Conservation (phyloP, 2,113 vertebrate species). For the Tetrax tetrax region DNA sequence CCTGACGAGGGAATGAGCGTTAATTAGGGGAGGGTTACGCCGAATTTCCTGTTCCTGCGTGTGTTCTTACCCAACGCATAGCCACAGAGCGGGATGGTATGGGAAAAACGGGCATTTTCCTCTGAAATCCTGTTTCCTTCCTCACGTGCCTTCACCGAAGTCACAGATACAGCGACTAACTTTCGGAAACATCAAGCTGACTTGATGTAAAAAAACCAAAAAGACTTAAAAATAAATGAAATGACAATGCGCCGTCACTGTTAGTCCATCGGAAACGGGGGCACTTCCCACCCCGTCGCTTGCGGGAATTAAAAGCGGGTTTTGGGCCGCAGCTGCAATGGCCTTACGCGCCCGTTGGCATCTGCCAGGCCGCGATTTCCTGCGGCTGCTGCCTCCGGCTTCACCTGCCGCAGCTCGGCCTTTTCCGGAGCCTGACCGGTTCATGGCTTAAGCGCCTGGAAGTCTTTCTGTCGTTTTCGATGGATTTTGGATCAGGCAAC, state of each 20-base stretch:
- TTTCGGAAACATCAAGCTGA: not conserved
- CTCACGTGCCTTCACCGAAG: not conserved
- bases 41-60: not conserved
- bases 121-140: not conserved
- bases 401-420: not conserved
- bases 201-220: not conserved
- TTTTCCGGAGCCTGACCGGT: fast-evolving
- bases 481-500: not conserved
- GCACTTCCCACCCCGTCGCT: not conserved
- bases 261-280: not conserved
- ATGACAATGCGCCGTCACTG: not conserved
- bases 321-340: fast-evolving
- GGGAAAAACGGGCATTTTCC: not conserved
- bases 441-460: not conserved
- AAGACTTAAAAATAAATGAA: not conserved
- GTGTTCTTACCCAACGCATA: fast-evolving
- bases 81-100: fast-evolving
- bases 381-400: not conserved
- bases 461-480: not conserved
- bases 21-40: not conserved
- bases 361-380: fast-evolving
- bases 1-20: not conserved
- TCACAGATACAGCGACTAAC: not conserved
- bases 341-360: not conserved
- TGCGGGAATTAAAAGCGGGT: not conserved